These are phyloP conservation scores for Callorhinus ursinus DNA, from an alignment of 2,113 vertebrate species.

Conservation along the genomic window DNA sequence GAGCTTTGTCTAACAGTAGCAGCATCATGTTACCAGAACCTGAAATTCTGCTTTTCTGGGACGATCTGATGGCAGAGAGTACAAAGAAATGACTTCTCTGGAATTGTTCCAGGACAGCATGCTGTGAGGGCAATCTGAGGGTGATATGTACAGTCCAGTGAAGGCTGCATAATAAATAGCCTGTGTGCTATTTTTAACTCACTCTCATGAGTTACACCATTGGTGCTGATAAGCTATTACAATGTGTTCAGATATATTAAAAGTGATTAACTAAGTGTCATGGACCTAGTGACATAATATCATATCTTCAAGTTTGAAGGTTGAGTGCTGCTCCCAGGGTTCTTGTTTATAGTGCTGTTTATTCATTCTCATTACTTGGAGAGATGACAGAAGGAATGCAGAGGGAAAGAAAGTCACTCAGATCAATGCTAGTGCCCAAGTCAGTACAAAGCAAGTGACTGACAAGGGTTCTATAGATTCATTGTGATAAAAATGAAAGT, in stretches of 20 bases:
- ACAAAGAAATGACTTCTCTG: constrained; percentile 48
- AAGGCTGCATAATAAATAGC: constrained; percentile 61
- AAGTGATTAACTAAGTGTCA: constrained; percentile 56
- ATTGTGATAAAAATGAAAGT: background rate
- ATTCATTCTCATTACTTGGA: background rate
- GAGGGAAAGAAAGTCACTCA: background rate
- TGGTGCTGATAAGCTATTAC: constrained; percentile 24
- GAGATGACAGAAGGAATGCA: background rate
- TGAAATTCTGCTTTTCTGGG: constrained; percentile 5
- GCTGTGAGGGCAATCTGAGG: constrained; percentile 26
- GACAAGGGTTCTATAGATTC: background rate
- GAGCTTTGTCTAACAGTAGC: background rate
- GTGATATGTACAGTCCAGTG: constrained; percentile 17
- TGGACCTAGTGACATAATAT: background rate
- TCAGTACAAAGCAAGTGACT: background rate
- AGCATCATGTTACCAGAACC: background rate
- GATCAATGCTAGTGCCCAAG: background rate
- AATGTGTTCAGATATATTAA: constrained; percentile 46
- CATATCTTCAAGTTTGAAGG: constrained; percentile 10
- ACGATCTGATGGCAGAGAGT: background rate
- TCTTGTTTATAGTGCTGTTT: background rate
- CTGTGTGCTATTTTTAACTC: constrained; percentile 69
- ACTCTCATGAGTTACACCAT: background rate
- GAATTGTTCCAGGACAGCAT: constrained; percentile 29
- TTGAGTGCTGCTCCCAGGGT: background rate